These are phyloP conservation scores for Perizoma affinitatum DNA, from an alignment of 2,888 invertebrate genomes.

Conservation along the genomic window DNA sequence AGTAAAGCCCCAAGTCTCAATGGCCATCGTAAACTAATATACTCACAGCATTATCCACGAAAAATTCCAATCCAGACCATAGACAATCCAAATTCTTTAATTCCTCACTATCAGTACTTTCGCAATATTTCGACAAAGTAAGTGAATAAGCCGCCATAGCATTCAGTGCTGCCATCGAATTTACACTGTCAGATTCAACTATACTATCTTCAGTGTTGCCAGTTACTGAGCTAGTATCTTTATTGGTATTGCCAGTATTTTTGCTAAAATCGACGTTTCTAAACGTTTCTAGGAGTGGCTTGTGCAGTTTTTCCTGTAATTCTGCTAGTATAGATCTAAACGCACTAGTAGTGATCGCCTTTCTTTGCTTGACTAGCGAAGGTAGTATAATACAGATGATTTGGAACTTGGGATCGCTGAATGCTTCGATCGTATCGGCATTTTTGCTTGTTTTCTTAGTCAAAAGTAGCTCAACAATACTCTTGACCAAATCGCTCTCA, in stretches of 20 bases:
- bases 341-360: conserved; percentile 64
- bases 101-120: conserved; percentile 61
- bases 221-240: conserved; percentile 42
- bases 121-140: conserved; percentile 71
- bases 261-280: conserved; percentile 64
- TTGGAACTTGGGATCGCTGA: conserved; percentile 69
- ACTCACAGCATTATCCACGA: conserved; percentile 72
- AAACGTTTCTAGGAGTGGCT: conserved; percentile 63
- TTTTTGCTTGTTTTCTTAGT: conserved; percentile 52
- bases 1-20: too few species aligned
- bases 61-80: conserved; percentile 68
- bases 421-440: conserved; percentile 55
- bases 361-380: conserved; percentile 71
- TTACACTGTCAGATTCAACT: conserved; percentile 46
- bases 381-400: conserved; percentile 70
- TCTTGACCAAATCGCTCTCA: conserved; percentile 67
- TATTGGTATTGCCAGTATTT: conserved; percentile 18
- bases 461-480: conserved; percentile 63
- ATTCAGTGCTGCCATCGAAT: conserved; percentile 64
- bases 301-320: conserved; percentile 72
- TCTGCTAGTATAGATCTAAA: conserved; percentile 70
- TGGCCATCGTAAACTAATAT: not conserved
- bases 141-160: conserved; percentile 74
- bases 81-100: conserved; percentile 67
- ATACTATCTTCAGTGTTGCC: conserved; percentile 60